phyloP scores from a whole-genome alignment of 2,113 vertebrate genomes.

The Sylvietta virens region DNA sequence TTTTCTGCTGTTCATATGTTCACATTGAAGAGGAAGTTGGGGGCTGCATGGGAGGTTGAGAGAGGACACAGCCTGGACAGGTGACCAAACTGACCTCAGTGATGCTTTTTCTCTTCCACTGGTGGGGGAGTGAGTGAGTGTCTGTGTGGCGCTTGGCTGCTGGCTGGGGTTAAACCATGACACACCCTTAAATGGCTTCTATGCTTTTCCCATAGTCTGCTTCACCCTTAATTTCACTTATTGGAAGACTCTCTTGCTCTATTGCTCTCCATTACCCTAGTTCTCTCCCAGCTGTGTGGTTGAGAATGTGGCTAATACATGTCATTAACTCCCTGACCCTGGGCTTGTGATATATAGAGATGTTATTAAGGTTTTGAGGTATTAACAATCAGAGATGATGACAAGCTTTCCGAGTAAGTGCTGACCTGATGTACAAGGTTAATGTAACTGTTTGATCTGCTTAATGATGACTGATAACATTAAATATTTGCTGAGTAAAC shows the following conservation, averaged over 20 bases:
- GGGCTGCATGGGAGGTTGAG: background rate
- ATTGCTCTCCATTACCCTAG: background rate
- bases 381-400: background rate
- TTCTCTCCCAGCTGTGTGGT: background rate
- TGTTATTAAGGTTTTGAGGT: background rate
- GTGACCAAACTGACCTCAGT: background rate
- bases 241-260: background rate
- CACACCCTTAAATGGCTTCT: background rate
- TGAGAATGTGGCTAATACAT: background rate
- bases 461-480: background rate
- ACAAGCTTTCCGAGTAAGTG: background rate
- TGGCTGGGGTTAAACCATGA: fast-evolving
- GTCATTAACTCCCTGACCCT: background rate
- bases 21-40: background rate
- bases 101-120: background rate
- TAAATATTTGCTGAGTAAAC: slow-evolving; percentile 36
- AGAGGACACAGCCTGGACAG: background rate
- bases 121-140: background rate
- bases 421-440: background rate
- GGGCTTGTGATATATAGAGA: background rate
- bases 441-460: background rate
- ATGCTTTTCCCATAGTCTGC: background rate
- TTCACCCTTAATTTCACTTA: background rate
- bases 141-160: background rate
- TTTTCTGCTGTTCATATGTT: background rate